phyloP scores from a whole-genome alignment of 2,797 vertebrate species.

The Heliangelus exortis region DNA sequence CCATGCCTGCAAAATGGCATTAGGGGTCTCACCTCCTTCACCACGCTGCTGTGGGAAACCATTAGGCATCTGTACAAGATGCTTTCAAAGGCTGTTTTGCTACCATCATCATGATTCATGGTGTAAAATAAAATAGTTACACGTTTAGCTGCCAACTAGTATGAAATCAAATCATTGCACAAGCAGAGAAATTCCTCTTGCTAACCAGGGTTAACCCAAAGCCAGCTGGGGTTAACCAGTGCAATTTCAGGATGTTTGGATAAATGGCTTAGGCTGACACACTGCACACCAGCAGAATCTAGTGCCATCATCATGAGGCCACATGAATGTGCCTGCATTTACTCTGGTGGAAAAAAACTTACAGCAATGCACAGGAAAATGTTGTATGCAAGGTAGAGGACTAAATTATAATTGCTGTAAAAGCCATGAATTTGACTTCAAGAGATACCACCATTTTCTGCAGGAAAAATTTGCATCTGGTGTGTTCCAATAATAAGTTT shows the following conservation, averaged over 20 bases:
- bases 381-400: neutral
- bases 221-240: neutral
- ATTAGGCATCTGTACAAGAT: neutral
- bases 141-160: neutral
- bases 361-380: neutral
- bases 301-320: neutral
- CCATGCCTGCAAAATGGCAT: neutral
- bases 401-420: neutral
- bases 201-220: neutral
- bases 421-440: neutral
- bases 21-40: neutral
- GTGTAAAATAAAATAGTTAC: neutral
- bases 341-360: neutral
- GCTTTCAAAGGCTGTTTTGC: neutral
- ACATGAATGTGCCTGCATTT: neutral
- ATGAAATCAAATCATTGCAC: neutral
- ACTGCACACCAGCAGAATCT: neutral
- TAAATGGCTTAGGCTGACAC: neutral
- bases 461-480: neutral
- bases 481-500: slow-evolving; percentile 27
- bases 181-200: neutral
- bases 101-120: neutral
- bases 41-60: neutral
- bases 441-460: neutral
- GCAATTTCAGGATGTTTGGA: neutral